Base-by-base conservation (phyloP, 2,888 invertebrate genomes). In the Drosophila mulleri region DNA sequence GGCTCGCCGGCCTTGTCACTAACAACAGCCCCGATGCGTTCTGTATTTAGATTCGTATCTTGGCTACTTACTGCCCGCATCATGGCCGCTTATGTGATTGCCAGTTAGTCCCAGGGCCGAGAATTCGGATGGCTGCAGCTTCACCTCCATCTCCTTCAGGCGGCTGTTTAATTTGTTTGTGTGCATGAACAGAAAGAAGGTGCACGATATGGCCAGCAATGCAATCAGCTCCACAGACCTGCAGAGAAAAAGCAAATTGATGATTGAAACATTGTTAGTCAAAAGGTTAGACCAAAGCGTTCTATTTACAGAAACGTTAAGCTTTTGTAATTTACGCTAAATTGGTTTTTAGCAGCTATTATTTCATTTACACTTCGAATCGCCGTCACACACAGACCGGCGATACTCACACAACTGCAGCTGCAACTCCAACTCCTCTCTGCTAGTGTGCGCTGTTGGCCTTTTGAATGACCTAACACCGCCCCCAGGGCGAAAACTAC, bases 221-320 rank as follows among this genome's bases (percentile, higher is more conserved):
- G 97, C 97, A 82, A 97, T 95, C 90, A 97, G 94, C 93, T 97
- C 97, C 90, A 96, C 96, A 64, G 97, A 96, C 93, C 97, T 97
- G 94, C 54, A 94, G 4, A 8, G 2, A 3, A 14, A 44, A 32
- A 42, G 23, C 23, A 18, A n/a, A 54, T 48, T 48, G 12, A 18
- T 54, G 57, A 75, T 61, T 64, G 42, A 59, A 66, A 65, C 66
- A 78, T 75, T 64, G 77, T 88, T 69, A 71, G 71, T 72, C 79
- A 83, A 86, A 81, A 81, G 67, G 82, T 65, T 54, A 42, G 48
- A 66, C 48, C 56, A 39, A 45, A 54, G 42, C 63, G 65, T 59
- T 60, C 59, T 73, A 57, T 59, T 75, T 66, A 72, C 66, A 67
- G 54, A 63, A 61, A 44, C 78, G 69, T 75, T 69, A 67, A 78